A percentile compares a stretch with the other conserved stretches of the same genome.
These are phyloP conservation scores for Ianthella basta DNA, from an alignment of 37 sponge, comb jelly and placozoan species.

Conservation along the genomic window DNA sequence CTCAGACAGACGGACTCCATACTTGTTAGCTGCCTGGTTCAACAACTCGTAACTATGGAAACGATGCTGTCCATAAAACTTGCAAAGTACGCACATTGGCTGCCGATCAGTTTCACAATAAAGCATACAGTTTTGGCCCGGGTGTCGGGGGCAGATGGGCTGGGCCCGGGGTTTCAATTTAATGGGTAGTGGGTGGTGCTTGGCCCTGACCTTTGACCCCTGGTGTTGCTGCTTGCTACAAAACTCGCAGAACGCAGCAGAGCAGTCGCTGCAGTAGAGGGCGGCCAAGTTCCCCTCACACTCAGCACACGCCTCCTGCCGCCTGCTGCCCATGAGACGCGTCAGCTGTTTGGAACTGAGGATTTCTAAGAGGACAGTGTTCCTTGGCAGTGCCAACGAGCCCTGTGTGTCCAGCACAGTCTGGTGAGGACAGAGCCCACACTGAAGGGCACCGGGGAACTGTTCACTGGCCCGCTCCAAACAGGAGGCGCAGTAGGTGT, in stretches of 20 bases:
- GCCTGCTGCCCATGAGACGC: constrained; percentile 13
- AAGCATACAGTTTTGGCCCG: constrained; percentile 81
- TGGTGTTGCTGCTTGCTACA: constrained; percentile 72
- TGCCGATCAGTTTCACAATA: constrained; percentile 84
- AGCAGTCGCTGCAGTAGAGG: constrained; percentile 77
- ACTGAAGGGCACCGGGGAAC: constrained; percentile 54
- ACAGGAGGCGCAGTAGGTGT: constrained; percentile 76
- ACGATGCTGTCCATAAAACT: constrained; percentile 81
- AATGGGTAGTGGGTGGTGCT: constrained; percentile 78
- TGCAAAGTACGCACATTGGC: constrained; percentile 88
- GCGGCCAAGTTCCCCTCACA: constrained; percentile 55
- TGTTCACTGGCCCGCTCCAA: constrained; percentile 50
- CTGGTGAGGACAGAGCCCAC: constrained; percentile 56
- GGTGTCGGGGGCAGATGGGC: constrained; percentile 76
- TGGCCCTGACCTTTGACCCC: constrained; percentile 58
- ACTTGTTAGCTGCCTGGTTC: constrained; percentile 64
- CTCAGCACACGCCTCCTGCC: constrained; percentile 80
- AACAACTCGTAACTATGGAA: constrained; percentile 80
- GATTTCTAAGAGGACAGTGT: constrained; percentile 69
- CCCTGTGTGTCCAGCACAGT: constrained; percentile 66
- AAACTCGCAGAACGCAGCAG: constrained; percentile 67
- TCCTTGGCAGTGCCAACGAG: constrained; percentile 42
- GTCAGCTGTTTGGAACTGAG: constrained; percentile 55
- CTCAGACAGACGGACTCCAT: constrained; percentile 41
- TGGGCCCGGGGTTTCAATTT: constrained; percentile 66